These are phyloP conservation scores for Slavum lentiscoides DNA, from an alignment of 2,888 invertebrate species.

Conservation along the genomic window DNA sequence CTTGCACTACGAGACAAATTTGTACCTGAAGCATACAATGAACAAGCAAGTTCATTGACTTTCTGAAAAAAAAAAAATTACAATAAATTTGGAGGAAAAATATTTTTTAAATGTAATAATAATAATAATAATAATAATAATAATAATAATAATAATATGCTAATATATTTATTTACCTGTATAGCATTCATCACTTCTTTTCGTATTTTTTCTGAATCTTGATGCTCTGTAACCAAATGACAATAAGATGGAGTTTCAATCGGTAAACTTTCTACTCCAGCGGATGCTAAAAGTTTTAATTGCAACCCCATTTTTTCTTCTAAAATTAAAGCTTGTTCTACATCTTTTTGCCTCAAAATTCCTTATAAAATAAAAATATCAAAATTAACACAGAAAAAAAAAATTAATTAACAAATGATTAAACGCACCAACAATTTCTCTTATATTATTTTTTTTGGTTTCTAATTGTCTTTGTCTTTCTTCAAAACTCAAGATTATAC, in stretches of 20 bases:
- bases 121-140: conserved; percentile 26
- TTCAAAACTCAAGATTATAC: conserved; percentile 68
- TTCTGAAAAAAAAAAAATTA: conserved; percentile 63
- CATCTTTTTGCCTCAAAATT: conserved; percentile 82
- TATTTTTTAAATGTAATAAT: conserved; percentile 57
- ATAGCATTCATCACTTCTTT: conserved; percentile 79
- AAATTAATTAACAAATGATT: not conserved
- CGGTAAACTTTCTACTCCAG: conserved; percentile 65
- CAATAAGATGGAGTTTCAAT: conserved; percentile 72
- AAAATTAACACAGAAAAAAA: conserved; percentile 4
- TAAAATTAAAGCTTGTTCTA: conserved; percentile 79
- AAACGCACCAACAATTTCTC: conserved; percentile 76
- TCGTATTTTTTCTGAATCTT: conserved; percentile 78
- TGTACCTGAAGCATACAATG: conserved; percentile 73
- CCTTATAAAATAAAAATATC: conserved; percentile 60
- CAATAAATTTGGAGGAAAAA: conserved; percentile 55
- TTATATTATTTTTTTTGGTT: conserved; percentile 77
- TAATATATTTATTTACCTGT: conserved; percentile 65
- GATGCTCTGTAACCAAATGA: conserved; percentile 73
- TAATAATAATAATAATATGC: conserved; percentile 56
- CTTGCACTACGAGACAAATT: conserved; percentile 87
- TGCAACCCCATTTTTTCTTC: conserved; percentile 89
- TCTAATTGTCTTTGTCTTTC: conserved; percentile 77
- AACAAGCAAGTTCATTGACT: conserved; percentile 74
- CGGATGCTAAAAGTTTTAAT: conserved; percentile 74